phyloP scores from a whole-genome alignment of 2,797 vertebrate species.

The Manis pentadactyla region DNA sequence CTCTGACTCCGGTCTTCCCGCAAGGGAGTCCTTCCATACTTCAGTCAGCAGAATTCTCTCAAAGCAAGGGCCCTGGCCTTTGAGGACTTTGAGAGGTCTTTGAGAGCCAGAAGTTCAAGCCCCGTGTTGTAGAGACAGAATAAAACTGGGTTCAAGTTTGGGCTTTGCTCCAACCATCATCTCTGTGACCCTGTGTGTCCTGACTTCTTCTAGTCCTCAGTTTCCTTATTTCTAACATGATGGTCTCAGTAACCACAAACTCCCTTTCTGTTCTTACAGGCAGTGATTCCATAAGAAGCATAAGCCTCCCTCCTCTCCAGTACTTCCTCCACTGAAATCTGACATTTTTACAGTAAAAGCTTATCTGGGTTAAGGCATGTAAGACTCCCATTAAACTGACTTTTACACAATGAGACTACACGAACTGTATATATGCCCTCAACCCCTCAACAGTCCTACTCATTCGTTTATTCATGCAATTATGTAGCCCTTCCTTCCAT shows the following conservation, averaged over 20 bases:
- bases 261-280: not conserved
- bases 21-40: not conserved
- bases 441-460: not conserved
- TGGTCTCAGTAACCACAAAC: not conserved
- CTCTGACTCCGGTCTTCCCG: too few species aligned
- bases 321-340: not conserved
- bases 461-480: not conserved
- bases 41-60: not conserved
- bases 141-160: not conserved
- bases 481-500: not conserved
- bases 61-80: not conserved
- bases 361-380: not conserved
- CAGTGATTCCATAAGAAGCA: not conserved
- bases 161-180: not conserved
- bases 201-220: not conserved
- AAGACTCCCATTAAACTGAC: not conserved
- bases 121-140: not conserved
- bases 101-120: not conserved
- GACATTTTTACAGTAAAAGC: not conserved
- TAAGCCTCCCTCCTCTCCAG: not conserved
- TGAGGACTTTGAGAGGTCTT: not conserved
- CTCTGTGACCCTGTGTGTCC: not conserved
- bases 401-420: not conserved
- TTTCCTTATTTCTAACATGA: not conserved
- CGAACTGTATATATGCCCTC: not conserved